Percentiles rank a stretch among this genome's conserved stretches.
phyloP scores from a whole-genome alignment of 2,797 vertebrate species.

The Agapornis canus region DNA sequence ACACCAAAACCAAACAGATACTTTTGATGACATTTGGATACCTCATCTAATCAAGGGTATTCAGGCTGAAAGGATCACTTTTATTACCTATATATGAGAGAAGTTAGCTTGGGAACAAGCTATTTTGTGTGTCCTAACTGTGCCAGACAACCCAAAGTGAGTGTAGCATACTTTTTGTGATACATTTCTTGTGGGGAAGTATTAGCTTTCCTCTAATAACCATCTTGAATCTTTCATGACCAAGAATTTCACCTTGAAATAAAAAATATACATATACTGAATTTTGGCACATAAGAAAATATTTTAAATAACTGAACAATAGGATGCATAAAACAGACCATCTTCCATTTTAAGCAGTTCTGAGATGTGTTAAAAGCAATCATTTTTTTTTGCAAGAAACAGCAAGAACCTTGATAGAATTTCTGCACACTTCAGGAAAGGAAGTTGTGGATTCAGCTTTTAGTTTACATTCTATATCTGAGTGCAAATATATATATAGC shows the following conservation, averaged over 20 bases:
- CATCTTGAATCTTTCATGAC: background rate
- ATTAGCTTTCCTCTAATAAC: background rate
- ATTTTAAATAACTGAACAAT: background rate
- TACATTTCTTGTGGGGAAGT: background rate
- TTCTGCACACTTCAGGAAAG: background rate
- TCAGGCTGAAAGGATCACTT: background rate
- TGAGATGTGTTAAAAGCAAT: background rate
- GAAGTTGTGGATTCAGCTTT: background rate
- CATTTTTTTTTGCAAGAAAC: background rate
- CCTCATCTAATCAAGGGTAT: background rate
- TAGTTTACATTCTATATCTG: background rate
- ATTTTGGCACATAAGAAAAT: background rate
- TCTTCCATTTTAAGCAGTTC: background rate
- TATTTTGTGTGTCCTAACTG: background rate
- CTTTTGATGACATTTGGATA: background rate
- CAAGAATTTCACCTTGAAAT: background rate
- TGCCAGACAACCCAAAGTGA: background rate
- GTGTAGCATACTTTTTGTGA: background rate
- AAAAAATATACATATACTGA: background rate
- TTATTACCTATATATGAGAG: background rate
- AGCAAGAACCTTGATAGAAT: background rate
- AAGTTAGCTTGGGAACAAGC: background rate
- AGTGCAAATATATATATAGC: background rate
- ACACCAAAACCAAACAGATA: background rate
- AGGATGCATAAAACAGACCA: background rate